Base-by-base conservation (phyloP, 1,140 invertebrate species). In the Calephelis nemesis region DNA sequence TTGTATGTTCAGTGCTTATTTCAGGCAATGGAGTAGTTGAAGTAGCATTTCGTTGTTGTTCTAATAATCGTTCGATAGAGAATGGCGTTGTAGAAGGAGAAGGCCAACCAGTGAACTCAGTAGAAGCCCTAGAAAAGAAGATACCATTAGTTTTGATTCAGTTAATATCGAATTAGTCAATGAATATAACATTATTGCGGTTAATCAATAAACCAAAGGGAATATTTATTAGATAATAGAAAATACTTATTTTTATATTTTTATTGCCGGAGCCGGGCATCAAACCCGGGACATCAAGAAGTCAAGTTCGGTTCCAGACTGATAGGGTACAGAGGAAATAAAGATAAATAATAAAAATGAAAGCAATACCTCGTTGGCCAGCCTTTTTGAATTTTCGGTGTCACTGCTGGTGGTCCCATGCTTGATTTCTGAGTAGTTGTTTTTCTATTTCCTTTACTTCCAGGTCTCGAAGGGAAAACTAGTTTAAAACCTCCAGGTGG, bases 101-200 rank as follows among this genome's bases (percentile, higher is more conserved):
- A 10, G 97, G 96, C 96, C 96, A 98, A 13, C 96, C 97, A 9
- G 96, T 97, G 77, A 98, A 98, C 84, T 97, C 96, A 3, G 97
- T 97, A 12, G 96, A 96, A 60, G 95, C 95, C 87, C 97, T 96
- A 78, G 52, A 82, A 66, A 66, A 63, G 68, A 66, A 47, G 65
- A 63, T 67, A 65, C 4, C 12, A 68, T 71, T 40, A 19, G 7
- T 45, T 15, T 63, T 47, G n/a, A 42, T 63, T 47, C 4, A 13
- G 12, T 45, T 13, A 63, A 54, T 30, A 10, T 30, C 11, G 30
- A 30, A 30, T 30, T 30, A 30, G 4, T 30, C 4, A 30, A 30
- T 30, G 30, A 30, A 30, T 30, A 30, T 30, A 1, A 30, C 4
- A 30, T 30, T 30, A 30, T 30, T 0, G 1, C 13, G 0, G 13